Percentiles rank a stretch among this genome's conserved stretches.
Evolutionary conservation across 1,140 invertebrate genomes (phyloP).

Genomic region (Callitettix versicolor): DNA sequence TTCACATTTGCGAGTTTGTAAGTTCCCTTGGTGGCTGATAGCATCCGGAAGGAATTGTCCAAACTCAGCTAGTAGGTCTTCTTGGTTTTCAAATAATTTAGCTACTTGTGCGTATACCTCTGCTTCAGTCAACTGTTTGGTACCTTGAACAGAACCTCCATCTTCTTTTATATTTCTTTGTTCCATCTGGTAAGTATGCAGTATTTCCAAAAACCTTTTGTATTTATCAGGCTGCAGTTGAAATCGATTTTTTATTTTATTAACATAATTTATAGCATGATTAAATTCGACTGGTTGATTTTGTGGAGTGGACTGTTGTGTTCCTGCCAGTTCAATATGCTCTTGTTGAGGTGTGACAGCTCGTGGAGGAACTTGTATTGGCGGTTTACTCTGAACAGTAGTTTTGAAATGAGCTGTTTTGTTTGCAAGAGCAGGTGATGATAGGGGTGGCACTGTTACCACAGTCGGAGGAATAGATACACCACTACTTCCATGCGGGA

Average conservation of each 20-base stretch:
- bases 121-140: slow-evolving; percentile 74
- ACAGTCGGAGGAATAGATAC: too few relatives aligned
- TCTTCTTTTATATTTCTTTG: slow-evolving; percentile 82
- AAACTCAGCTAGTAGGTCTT: slow-evolving; percentile 90
- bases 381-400: too few relatives aligned
- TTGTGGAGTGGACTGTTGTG: slow-evolving; percentile 42
- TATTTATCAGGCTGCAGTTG: slow-evolving; percentile 96
- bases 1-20: neutral
- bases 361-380: too few relatives aligned
- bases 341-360: too few relatives aligned
- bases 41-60: slow-evolving; percentile 96
- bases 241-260: slow-evolving; percentile 89
- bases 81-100: slow-evolving; percentile 93
- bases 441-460: too few relatives aligned
- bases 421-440: too few relatives aligned
- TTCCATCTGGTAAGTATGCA: slow-evolving; percentile 97
- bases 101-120: slow-evolving; percentile 92
- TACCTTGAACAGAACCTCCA: slow-evolving; percentile 6
- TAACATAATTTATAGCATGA: slow-evolving; percentile 97
- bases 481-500: too few relatives aligned
- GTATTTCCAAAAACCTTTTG: slow-evolving; percentile 93
- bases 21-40: slow-evolving; percentile 44
- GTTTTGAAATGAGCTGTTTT: too few relatives aligned
- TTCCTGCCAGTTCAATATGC: too few relatives aligned
- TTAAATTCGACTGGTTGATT: slow-evolving; percentile 95